Evolutionary conservation across 2,797 vertebrate species (phyloP).

Genomic region (Sebastes jordani): DNA sequence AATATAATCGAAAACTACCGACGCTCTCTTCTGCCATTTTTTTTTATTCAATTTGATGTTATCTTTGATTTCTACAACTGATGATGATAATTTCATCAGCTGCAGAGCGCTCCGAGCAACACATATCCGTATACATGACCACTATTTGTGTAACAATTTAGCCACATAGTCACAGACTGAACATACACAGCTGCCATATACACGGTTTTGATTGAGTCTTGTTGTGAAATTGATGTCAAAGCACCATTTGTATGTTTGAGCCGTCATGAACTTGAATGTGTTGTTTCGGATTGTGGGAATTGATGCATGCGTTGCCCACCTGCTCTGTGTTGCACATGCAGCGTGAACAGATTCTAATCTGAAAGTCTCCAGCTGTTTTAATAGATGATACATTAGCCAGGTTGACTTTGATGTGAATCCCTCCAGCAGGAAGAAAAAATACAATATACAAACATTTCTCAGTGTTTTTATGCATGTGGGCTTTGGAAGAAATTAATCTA

Average conservation of each 20-base stretch:
- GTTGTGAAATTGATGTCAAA: not conserved
- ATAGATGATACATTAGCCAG: not conserved
- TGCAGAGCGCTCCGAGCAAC: not conserved
- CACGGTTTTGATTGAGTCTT: not conserved
- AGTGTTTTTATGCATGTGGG: not conserved
- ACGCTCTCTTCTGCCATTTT: not conserved
- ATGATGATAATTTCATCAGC: not conserved
- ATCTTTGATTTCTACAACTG: not conserved
- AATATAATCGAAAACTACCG: not conserved
- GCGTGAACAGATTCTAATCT: not conserved
- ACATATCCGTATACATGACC: accelerated
- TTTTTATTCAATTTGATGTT: not conserved
- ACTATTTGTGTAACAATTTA: not conserved
- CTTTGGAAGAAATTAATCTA: not conserved
- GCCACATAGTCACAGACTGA: not conserved
- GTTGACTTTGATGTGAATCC: not conserved
- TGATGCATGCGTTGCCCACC: not conserved
- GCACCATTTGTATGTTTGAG: not conserved
- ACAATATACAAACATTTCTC: not conserved
- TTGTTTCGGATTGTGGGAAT: not conserved
- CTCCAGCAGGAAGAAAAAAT: not conserved
- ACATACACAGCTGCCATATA: not conserved
- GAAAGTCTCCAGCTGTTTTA: not conserved
- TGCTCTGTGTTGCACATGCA: not conserved
- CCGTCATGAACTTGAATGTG: not conserved